Evolutionary conservation across 2,113 vertebrate species (phyloP), one percentile per base, ranked within the genome.

Genomic region (Muscicapa adusta): DNA sequence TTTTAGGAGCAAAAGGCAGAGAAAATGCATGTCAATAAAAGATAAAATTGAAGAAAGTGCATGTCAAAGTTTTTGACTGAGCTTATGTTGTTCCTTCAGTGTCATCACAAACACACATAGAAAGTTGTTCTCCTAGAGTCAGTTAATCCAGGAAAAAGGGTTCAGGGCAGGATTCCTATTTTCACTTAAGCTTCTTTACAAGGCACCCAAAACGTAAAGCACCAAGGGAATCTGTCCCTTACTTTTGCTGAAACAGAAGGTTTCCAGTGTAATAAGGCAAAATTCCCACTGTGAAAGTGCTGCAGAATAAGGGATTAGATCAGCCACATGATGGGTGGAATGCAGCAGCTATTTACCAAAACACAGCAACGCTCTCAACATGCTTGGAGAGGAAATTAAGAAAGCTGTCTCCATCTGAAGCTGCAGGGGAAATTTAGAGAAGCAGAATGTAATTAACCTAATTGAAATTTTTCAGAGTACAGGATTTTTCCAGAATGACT

Each of bases 391-490:
- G 48, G 62, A 91, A 96, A 96, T 93, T 76, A 95, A 89, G 84
- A 87, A 91, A 85, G 15, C 53, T 82, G 23, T 65, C 62, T 85
- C 43, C 43, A 61, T 89, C 48, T 95, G 43, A 95, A 94, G 72
- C 84, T 89, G 36, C 53, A 58, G 79, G 75, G 66, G 24, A 50
- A 79, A 86, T 91, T 77, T 94, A 68, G 40, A 53, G 77, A 87
- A 74, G 65, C 54, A 89, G 77, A 92, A 91, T 86, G 31, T 81
- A 89, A 95, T 95, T 85, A 94, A 94, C 79, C 56, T 90, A 85
- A 96, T 74, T 73, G 38, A 83, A 94, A 92, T 92, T 92, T 92
- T 54, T 92, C 72, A 48, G 54, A 60, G 40, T n/a, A 63, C 18
- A 86, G 68, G 67, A 75, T 84, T 94, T 85, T 96, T 81, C 38